Percentiles rank a stretch among this genome's conserved stretches.
These are phyloP conservation scores for Bellardia bayeri DNA, from an alignment of 2,888 invertebrate species.

Conservation along the genomic window DNA sequence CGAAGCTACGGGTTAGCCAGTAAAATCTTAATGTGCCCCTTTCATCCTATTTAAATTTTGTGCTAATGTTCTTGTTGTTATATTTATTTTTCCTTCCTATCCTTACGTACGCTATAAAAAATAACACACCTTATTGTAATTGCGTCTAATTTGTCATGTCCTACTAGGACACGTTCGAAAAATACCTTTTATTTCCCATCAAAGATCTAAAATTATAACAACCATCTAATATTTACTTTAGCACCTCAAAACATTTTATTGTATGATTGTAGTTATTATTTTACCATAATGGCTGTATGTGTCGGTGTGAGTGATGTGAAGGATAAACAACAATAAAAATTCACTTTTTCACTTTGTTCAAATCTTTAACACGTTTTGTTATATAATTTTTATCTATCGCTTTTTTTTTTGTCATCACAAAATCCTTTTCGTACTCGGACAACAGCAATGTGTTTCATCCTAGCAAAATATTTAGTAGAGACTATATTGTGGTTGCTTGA, in stretches of 20 bases:
- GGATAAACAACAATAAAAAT: slow-evolving; percentile 12
- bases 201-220: slow-evolving; percentile 9
- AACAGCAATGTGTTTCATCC: background rate
- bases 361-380: slow-evolving; percentile 19
- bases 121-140: background rate
- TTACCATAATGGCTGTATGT: background rate
- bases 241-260: slow-evolving; percentile 7
- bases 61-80: background rate
- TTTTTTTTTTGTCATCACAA: background rate
- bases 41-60: too few relatives aligned
- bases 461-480: background rate
- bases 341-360: slow-evolving; percentile 4
- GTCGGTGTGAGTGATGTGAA: background rate
- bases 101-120: background rate
- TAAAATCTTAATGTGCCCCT: too few relatives aligned
- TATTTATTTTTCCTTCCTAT: background rate
- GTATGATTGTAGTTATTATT: background rate
- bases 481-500: slow-evolving; percentile 34
- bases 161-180: background rate
- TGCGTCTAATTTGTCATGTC: slow-evolving; percentile 11
- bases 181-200: background rate
- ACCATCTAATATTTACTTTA: slow-evolving; percentile 8
- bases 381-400: background rate
- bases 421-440: background rate
- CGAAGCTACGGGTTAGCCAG: too few relatives aligned